Base-by-base conservation (phyloP, 2,888 invertebrate species). In the Arge pagana region DNA sequence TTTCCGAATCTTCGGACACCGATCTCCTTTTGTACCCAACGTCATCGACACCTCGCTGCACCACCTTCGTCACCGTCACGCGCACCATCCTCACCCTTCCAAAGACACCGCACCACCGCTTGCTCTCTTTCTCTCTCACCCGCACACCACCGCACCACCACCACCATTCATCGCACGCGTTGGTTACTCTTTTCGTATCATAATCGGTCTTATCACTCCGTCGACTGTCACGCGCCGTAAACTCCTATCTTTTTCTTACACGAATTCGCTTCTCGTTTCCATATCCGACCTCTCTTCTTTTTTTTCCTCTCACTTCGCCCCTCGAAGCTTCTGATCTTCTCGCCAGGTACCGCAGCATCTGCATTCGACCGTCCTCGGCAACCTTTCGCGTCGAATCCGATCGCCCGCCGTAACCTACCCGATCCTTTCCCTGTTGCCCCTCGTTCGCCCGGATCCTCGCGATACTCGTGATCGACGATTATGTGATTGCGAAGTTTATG, bases 181-280 rank as follows among this genome's bases (percentile, higher is more conserved):
- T n/a, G n/a, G n/a, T n/a, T n/a, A n/a, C n/a, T n/a, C n/a, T n/a
- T n/a, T n/a, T n/a, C n/a, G n/a, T n/a, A n/a, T n/a, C n/a, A n/a
- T n/a, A n/a, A n/a, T n/a, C n/a, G n/a, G n/a, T n/a, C n/a, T n/a
- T n/a, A n/a, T n/a, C n/a, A n/a, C n/a, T n/a, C n/a, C n/a, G n/a
- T n/a, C n/a, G n/a, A n/a, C n/a, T n/a, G n/a, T n/a, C n/a, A n/a
- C n/a, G n/a, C n/a, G n/a, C n/a, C n/a, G n/a, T n/a, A n/a, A n/a
- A n/a, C n/a, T n/a, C n/a, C n/a, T n/a, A n/a, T n/a, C n/a, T n/a
- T n/a, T n/a, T n/a, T n/a, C n/a, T n/a, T n/a, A n/a, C 63, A 63
- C 63, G 66, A 57, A 51, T 54, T 10, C 31, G 15, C 51, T 10
- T 51, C 7, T 23, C 41, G 50, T 49, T 18, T 42, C 18, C 24